Evolutionary conservation across 2,797 vertebrate species (phyloP).

Genomic region (Iguana delicatissima): DNA sequence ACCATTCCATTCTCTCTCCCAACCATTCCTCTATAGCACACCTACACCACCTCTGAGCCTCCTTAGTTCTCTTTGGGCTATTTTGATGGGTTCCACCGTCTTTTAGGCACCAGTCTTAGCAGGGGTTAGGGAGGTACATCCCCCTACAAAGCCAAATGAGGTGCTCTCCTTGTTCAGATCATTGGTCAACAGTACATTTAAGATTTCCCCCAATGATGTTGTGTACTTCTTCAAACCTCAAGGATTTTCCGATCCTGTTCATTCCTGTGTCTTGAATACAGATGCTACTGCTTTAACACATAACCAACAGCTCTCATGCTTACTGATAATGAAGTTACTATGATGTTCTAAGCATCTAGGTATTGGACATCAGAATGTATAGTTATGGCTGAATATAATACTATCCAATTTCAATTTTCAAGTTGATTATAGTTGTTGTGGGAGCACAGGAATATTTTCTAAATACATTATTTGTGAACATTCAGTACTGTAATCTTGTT

Average conservation of each 20-base stretch:
- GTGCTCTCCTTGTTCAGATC: no score
- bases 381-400: neutral
- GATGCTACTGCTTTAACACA: neutral
- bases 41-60: neutral
- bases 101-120: no score
- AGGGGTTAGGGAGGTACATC: no score
- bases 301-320: neutral
- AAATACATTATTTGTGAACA: neutral
- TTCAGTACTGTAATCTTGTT: neutral
- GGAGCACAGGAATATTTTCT: neutral
- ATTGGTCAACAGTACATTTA: no score
- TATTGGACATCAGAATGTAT: neutral
- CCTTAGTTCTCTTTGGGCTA: neutral
- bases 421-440: neutral
- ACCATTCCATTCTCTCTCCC: neutral
- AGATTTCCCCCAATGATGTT: neutral
- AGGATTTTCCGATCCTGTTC: no score
- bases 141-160: no score
- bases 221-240: neutral
- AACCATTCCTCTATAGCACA: neutral
- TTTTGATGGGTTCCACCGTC: neutral
- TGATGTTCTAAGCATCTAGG: neutral
- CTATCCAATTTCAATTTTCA: neutral
- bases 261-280: no score
- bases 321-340: neutral